Base-by-base conservation (phyloP, 1,140 invertebrate genomes). In the Nixonia krombeini region DNA sequence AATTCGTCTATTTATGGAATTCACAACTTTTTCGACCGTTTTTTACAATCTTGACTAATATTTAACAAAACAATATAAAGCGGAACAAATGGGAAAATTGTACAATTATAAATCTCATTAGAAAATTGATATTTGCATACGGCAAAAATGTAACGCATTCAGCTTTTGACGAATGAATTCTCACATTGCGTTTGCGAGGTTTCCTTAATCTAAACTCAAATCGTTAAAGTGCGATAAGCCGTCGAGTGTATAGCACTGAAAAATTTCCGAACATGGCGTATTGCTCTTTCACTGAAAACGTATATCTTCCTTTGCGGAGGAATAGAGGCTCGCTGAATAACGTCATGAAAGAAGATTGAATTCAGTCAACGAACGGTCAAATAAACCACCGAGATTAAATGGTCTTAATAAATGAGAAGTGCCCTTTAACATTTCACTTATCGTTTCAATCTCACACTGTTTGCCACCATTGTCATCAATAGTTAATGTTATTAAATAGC, bases 161-260 rank as follows among this genome's bases (percentile, higher is more conserved):
- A 35, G 58, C 33, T 63, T 55, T 62, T 63, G 15, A 33, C 49
- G 29, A 67, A 74, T 77, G 73, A 72, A 73, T 73, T 63, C 44
- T 57, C 56, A 44, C 23, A 47, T 35, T 41, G 37, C 38, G 45
- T 67, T 64, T 58, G 26, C 73, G 66, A 44, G 80, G 79, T 56
- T 83, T 83, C 81, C 75, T 81, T 82, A 82, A 83, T 83, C 75
- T 81, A 62, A 57, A 72, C 51, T 72, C 64, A 71, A 70, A 74
- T 72, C 69, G 52, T 67, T 63, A 50, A 72, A 71, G 73, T 67
- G 72, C 49, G 68, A 73, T 66, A 62, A 72, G 70, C 64, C 56
- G 38, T 35, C 26, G 10, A 55, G 38, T 55, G 61, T 53, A 38
- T 42, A 25, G 37, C 51, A 69, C 63, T 69, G 57, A 63, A 69